Percentiles rank a stretch among this genome's conserved stretches.
phyloP scores from a whole-genome alignment of 1,140 invertebrate genomes.

The Bombus superbus region DNA sequence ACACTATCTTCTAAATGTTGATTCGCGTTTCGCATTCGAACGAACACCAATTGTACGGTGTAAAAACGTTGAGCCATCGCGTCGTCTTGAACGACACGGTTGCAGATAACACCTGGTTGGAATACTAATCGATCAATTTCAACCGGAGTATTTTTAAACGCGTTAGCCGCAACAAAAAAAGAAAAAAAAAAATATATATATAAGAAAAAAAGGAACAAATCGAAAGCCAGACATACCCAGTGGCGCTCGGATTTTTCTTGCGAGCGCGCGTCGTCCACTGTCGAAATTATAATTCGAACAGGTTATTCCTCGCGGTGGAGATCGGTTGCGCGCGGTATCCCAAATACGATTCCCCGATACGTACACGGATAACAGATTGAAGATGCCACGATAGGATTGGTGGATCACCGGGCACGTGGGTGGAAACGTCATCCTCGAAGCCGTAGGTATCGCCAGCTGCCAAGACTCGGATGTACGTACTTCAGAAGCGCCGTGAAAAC shows the following conservation, averaged over 20 bases:
- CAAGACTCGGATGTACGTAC: slow-evolving; percentile 38
- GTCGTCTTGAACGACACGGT: not conserved
- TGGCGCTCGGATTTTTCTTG: not conserved
- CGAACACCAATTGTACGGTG: not conserved
- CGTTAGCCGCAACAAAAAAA: not conserved
- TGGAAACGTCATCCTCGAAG: slow-evolving; percentile 60
- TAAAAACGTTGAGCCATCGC: not conserved
- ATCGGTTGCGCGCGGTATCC: not conserved
- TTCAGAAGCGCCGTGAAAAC: slow-evolving; percentile 61
- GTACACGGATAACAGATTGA: slow-evolving; percentile 37
- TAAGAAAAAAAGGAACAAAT: not conserved
- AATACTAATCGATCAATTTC: slow-evolving; percentile 34
- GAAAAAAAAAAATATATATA: too few species aligned
- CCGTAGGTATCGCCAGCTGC: slow-evolving; percentile 40
- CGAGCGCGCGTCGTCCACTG: not conserved
- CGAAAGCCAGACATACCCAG: not conserved
- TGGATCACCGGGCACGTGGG: slow-evolving; percentile 57
- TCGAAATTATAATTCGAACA: slow-evolving; percentile 28
- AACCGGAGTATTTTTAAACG: slow-evolving; percentile 3
- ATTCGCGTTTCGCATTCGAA: not conserved
- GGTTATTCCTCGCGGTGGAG: slow-evolving; percentile 19
- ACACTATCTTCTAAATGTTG: not conserved
- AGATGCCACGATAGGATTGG: slow-evolving; percentile 45
- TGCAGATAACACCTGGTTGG: not conserved
- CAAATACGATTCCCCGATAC: slow-evolving; percentile 31